Conservation (phyloP, 1,140 invertebrate genomes). For the Frieseomelitta varia region DNA sequence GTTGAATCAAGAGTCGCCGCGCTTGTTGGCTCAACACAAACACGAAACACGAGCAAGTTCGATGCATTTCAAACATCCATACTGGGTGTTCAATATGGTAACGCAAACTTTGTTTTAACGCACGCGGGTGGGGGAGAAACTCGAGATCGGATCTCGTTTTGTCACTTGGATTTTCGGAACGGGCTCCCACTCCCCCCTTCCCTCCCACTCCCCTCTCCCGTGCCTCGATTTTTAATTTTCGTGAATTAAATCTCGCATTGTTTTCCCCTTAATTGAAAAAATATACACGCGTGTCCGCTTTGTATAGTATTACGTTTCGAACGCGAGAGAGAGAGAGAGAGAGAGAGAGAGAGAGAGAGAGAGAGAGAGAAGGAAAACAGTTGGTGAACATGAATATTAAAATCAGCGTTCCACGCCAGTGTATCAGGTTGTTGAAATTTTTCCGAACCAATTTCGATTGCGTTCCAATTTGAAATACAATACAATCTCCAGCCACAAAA, state of each 20-base stretch:
- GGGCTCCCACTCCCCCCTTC: too few relatives aligned
- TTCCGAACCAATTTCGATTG: not conserved
- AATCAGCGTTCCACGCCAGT: not conserved
- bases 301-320: not conserved
- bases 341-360: fast-evolving
- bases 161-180: not conserved
- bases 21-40: conserved; percentile 6
- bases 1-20: conserved; percentile 4
- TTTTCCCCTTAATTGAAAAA: not conserved
- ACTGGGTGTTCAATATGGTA: not conserved
- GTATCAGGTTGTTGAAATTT: not conserved
- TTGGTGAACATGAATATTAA: not conserved
- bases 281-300: not conserved
- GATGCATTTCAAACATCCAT: conserved; percentile 16
- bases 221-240: not conserved
- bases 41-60: not conserved
- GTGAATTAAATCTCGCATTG: not conserved
- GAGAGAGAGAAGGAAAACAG: not conserved
- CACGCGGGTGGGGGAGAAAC: not conserved
- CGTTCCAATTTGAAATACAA: not conserved
- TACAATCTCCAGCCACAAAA: not conserved
- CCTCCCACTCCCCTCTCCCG: not conserved
- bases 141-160: not conserved
- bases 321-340: fast-evolving
- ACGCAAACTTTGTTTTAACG: conserved; percentile 6